phyloP scores from a whole-genome alignment of 92 coral and sea anemone species.

The Zoanthus solanderi region DNA sequence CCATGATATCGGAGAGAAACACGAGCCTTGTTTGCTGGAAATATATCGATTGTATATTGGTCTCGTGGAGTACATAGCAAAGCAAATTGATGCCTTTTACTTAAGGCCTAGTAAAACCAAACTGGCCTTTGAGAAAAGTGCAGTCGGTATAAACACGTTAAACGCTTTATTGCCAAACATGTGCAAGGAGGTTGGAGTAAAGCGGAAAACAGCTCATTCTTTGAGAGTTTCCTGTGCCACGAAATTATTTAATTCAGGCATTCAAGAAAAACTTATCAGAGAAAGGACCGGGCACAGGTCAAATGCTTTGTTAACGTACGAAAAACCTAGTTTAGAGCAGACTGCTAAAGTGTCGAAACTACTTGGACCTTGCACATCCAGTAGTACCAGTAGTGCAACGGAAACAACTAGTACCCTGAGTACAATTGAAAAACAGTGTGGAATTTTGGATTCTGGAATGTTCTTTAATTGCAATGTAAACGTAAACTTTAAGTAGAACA shows the following conservation, averaged over 20 bases:
- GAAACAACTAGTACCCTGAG: conserved; percentile 4
- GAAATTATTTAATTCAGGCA: conserved; percentile 59
- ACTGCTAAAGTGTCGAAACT: conserved; percentile 37
- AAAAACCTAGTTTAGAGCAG: not conserved
- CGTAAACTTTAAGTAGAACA: conserved; percentile 36
- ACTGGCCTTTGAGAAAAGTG: conserved; percentile 61
- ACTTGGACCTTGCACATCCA: conserved; percentile 40
- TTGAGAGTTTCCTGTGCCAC: conserved; percentile 50
- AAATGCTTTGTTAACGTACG: conserved; percentile 59
- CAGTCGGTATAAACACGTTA: conserved; percentile 63
- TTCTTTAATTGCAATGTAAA: conserved; percentile 20
- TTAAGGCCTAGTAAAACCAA: conserved; percentile 53
- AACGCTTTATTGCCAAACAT: conserved; percentile 65
- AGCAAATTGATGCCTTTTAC: conserved; percentile 57
- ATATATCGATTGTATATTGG: conserved; percentile 62
- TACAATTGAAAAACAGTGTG: conserved; percentile 13
- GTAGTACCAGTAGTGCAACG: conserved; percentile 19
- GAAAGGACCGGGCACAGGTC: conserved; percentile 72
- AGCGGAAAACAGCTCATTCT: conserved; percentile 24
- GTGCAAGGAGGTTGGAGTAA: conserved; percentile 36
- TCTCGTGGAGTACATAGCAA: conserved; percentile 51
- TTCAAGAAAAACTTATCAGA: conserved; percentile 67
- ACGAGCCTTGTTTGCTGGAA: conserved; percentile 62
- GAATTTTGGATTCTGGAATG: conserved; percentile 12
- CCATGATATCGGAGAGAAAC: conserved; percentile 61